Evolutionary conservation across 2,113 vertebrate genomes (phyloP).

Genomic region (Ictalurus furcatus): DNA sequence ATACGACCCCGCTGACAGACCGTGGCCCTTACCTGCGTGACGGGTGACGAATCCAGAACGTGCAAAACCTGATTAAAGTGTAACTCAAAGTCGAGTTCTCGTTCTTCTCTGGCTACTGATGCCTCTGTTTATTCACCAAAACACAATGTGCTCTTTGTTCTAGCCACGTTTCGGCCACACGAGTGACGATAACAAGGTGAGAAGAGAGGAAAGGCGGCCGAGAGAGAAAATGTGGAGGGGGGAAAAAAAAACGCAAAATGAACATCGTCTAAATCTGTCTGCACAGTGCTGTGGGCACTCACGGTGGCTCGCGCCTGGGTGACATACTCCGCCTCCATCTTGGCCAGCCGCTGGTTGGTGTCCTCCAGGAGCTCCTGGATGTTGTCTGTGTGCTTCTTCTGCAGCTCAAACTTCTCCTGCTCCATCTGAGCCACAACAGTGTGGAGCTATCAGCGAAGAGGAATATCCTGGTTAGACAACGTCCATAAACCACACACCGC

Average conservation of each 20-base stretch:
- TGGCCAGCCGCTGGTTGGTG: conserved; percentile 81
- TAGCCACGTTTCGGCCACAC: neutral
- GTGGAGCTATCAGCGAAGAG: conserved; percentile 76
- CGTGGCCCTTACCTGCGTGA: conserved; percentile 72
- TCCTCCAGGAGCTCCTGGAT: conserved; percentile 89
- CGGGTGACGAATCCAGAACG: conserved; percentile 74
- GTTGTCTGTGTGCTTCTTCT: conserved; percentile 84
- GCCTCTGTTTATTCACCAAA: conserved; percentile 32
- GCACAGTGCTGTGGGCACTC: conserved; percentile 59
- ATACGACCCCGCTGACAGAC: conserved; percentile 85
- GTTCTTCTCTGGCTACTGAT: conserved; percentile 2
- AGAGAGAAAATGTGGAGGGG: neutral
- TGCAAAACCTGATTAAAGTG: conserved; percentile 69
- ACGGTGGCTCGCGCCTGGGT: conserved; percentile 80
- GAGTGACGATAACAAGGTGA: conserved; percentile 55
- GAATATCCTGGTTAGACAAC: neutral
- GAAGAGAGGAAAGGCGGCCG: neutral
- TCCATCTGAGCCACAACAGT: conserved; percentile 83
- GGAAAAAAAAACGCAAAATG: neutral
- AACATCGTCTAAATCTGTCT: neutral
- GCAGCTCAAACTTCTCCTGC: conserved; percentile 88
- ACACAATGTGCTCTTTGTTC: conserved; percentile 19
- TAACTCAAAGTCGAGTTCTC: conserved; percentile 17
- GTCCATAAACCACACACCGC: neutral
- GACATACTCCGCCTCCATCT: conserved; percentile 85